phyloP scores from a whole-genome alignment of 1,140 invertebrate species.

The Drosophila pectinifera region DNA sequence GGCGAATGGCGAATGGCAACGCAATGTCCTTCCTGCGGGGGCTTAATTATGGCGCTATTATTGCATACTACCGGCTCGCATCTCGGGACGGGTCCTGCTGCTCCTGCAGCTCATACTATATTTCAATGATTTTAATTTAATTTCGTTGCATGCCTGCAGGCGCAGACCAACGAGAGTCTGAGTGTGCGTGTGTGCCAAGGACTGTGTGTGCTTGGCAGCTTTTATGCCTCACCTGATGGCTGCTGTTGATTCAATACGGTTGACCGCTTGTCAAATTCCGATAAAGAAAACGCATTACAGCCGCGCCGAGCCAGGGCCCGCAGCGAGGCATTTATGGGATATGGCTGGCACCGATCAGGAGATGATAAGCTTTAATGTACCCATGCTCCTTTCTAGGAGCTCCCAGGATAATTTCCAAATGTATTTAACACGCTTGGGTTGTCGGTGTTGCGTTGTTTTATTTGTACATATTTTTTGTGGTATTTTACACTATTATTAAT shows the following conservation, averaged over 20 bases:
- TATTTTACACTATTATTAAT: conserved; percentile 74
- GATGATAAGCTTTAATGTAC: conserved; percentile 12
- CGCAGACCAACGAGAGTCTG: neutral
- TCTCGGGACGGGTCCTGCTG: neutral
- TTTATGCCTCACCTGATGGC: conserved; percentile 43
- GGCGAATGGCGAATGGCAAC: neutral
- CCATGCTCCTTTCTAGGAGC: conserved; percentile 3
- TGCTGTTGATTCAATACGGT: conserved; percentile 59
- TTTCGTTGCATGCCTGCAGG: conserved; percentile 53
- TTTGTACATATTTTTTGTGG: conserved; percentile 34
- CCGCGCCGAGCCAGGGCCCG: neutral
- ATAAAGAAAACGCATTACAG: conserved; percentile 43
- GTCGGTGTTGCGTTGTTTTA: neutral
- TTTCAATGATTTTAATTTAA: conserved; percentile 84
- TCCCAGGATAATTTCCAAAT: conserved; percentile 19
- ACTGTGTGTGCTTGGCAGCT: conserved; percentile 31
- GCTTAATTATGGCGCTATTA: conserved; percentile 77
- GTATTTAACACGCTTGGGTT: conserved; percentile 24
- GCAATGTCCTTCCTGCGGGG: conserved; percentile 22
- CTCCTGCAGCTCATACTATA: conserved; percentile 39
- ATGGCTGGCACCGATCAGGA: neutral
- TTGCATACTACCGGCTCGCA: conserved; percentile 27
- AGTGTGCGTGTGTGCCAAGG: neutral
- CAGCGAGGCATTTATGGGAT: conserved; percentile 9
- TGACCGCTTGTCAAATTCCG: conserved; percentile 59